Base-by-base conservation (phyloP, 2,888 invertebrate genomes). In the Saturnia japonica region DNA sequence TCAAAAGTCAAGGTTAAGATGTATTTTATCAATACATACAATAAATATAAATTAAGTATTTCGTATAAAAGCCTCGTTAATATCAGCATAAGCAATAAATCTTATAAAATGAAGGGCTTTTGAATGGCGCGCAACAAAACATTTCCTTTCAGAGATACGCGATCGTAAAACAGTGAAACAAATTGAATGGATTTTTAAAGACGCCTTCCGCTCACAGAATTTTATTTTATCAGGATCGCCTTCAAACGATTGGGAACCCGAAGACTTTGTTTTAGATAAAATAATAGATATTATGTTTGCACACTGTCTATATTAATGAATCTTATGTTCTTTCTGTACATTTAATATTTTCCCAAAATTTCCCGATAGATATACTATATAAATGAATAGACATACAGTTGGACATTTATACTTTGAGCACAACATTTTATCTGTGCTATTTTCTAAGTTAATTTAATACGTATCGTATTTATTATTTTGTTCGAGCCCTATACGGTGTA, bases 171-270 rank as follows among this genome's bases (percentile, higher is more conserved):
- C 72, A 45, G 70, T 73, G 72, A 71, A 74, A 76, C 74, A 74
- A 76, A 78, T 78, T 75, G 76, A 75, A 74, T 74, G 72, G 75
- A 71, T 77, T 75, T 76, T 77, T 75, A 76, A 76, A 73, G 72
- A 72, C 72, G 74, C 74, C 69, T 64, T 64, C 64, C 73, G 74
- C 72, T 69, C 70, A 73, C 73, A 74, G 71, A 73, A 64, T 72
- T 73, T 68, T 74, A 73, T 73, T 57, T 66, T 3, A 25, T 16
- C 62, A n/a, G 54, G 22, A 54, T 68, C 51, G n/a, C 67, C 54
- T 66, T 71, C 64, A 71, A 72, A 67, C 68, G 72, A 73, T 74
- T 74, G 71, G 66, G 71, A 73, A 73, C n/a, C 47, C 14, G 25
- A 67, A 67, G 16, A 34, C 42, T 64, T 64, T 40, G n/a, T 40